phyloP scores from a whole-genome alignment of 2,888 invertebrate species.

The Podabrus alpinus region DNA sequence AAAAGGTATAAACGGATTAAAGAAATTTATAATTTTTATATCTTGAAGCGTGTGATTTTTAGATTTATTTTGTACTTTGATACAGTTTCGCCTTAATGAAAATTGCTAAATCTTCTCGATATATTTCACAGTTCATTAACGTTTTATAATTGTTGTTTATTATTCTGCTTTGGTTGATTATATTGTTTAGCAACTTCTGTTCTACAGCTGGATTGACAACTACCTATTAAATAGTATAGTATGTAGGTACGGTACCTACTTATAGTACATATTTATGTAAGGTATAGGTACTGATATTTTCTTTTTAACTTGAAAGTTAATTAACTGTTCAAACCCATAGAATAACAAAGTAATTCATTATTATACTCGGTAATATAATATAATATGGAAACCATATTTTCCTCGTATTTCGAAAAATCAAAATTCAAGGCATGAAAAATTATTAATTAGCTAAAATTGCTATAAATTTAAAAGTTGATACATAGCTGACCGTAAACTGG shows the following conservation, averaged over 20 bases:
- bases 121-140: neutral
- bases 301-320: too few species aligned
- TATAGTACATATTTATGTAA: too few species aligned
- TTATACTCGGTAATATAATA: too few species aligned
- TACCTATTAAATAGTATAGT: neutral
- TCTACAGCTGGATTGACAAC: neutral
- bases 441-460: too few species aligned
- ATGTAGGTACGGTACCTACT: too few species aligned
- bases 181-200: neutral
- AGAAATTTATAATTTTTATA: neutral
- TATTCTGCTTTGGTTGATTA: neutral
- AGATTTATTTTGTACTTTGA: neutral
- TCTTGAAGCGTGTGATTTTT: neutral
- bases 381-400: too few species aligned
- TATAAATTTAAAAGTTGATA: too few species aligned
- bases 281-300: too few species aligned
- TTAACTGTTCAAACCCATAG: neutral
- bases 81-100: too few species aligned
- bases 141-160: neutral
- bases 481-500: too few species aligned
- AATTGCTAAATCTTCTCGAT: neutral
- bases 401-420: too few species aligned
- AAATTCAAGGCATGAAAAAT: too few species aligned
- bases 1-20: neutral
- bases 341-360: neutral